These are phyloP conservation scores for Reticulitermes speratus DNA, from an alignment of 1,140 invertebrate genomes.

Conservation along the genomic window DNA sequence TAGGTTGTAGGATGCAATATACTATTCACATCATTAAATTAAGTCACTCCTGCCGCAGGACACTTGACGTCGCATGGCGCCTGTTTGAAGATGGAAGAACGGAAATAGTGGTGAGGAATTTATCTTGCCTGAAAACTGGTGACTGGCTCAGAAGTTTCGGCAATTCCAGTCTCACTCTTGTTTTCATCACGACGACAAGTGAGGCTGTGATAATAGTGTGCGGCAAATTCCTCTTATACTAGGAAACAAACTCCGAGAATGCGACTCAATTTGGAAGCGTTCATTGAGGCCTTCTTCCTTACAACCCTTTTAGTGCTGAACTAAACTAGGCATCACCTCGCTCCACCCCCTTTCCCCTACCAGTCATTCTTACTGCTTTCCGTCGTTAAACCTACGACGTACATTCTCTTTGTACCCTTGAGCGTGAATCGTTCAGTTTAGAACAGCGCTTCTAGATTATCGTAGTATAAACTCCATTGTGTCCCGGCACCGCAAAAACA, in stretches of 20 bases:
- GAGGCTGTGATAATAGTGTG: background rate
- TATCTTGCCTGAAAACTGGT: slow-evolving; percentile 23
- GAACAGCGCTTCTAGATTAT: no score
- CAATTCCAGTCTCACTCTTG: slow-evolving; percentile 19
- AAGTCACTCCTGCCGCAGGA: background rate
- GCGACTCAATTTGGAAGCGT: slow-evolving; percentile 9
- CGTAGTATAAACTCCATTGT: no score
- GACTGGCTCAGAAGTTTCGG: background rate
- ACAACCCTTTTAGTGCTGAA: slow-evolving; percentile 14
- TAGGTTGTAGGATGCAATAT: background rate
- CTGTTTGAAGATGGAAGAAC: background rate
- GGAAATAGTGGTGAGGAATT: background rate
- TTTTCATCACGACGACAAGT: slow-evolving; percentile 23
- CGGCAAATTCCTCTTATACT: background rate
- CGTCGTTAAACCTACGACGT: background rate
- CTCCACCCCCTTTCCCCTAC: background rate
- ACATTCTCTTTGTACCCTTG: background rate
- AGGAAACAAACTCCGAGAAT: background rate
- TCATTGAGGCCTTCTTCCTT: background rate
- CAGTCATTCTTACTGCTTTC: background rate
- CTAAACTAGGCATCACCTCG: background rate
- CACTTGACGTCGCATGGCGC: background rate
- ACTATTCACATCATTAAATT: background rate
- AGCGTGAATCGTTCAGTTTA: no score
- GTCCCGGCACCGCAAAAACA: no score